phyloP scores from a whole-genome alignment of 2,113 vertebrate genomes.

The Carlito syrichta region DNA sequence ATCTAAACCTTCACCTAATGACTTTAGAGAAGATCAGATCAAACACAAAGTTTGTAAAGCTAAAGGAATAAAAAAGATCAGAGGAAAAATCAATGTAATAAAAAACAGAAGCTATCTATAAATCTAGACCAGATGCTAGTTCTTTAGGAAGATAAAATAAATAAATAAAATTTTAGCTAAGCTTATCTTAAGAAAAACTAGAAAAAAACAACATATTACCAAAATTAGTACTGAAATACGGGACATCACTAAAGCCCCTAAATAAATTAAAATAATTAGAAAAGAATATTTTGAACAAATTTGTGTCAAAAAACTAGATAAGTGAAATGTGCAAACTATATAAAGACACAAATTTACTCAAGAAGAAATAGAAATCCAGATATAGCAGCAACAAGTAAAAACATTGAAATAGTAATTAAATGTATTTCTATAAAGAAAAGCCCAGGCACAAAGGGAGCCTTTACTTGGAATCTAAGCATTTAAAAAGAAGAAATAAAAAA shows the following conservation, averaged over 20 bases:
- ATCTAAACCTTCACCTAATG: neutral
- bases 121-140: neutral
- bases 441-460: neutral
- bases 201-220: neutral
- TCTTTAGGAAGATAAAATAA: neutral
- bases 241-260: neutral
- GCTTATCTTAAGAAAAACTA: neutral
- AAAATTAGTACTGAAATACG: neutral
- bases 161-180: neutral
- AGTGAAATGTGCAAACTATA: neutral
- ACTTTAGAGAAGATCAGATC: neutral
- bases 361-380: neutral
- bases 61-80: neutral
- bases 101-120: neutral
- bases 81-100: neutral
- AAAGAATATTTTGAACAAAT: neutral
- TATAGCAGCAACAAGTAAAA: neutral
- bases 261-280: neutral
- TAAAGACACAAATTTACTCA: neutral
- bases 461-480: neutral
- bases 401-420: neutral
- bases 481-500: neutral
- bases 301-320: neutral
- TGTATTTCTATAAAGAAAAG: neutral
- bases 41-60: neutral